Conservation (phyloP, 2,113 vertebrate genomes). For the Thalassarche chlororhynchos region DNA sequence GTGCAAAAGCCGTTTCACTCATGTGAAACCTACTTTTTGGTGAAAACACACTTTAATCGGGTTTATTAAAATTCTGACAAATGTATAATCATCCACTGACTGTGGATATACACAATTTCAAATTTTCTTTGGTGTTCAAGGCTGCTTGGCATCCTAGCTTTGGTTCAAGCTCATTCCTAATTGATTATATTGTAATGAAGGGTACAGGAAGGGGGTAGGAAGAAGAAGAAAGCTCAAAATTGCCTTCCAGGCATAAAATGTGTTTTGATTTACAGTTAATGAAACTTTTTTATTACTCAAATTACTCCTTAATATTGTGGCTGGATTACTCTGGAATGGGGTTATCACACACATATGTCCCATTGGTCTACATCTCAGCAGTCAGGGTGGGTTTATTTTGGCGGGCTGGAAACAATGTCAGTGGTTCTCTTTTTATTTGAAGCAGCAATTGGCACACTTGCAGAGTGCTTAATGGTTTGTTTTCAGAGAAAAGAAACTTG, state of each 20-base stretch:
- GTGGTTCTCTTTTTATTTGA: slow-evolving; percentile 45
- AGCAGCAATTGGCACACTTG: slow-evolving; percentile 9
- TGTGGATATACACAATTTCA: background rate
- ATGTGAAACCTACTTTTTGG: accelerated
- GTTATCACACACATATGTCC: slow-evolving; percentile 14
- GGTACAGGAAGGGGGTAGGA: background rate
- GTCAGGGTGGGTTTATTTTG: slow-evolving; percentile 33
- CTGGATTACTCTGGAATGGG: slow-evolving; percentile 19
- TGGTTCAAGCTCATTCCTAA: background rate
- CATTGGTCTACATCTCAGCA: background rate
- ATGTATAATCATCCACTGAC: background rate
- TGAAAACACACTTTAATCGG: background rate
- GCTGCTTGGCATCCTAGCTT: background rate
- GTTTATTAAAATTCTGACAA: background rate
- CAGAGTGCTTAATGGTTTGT: slow-evolving; percentile 8
- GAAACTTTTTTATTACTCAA: slow-evolving; percentile 37
- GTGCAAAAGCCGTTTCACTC: background rate
- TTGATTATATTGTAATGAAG: slow-evolving; percentile 15
- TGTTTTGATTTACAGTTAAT: slow-evolving; percentile 46
- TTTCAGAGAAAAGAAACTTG: slow-evolving; percentile 20
- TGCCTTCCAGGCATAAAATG: slow-evolving; percentile 23
- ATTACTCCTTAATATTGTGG: slow-evolving; percentile 27
- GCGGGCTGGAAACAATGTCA: background rate
- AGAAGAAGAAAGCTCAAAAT: slow-evolving; percentile 31
- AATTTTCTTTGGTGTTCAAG: background rate